Percentiles rank a stretch among this genome's conserved stretches.
Conservation (phyloP, 2,797 vertebrate species). For the Acrossocheilus fasciatus region DNA sequence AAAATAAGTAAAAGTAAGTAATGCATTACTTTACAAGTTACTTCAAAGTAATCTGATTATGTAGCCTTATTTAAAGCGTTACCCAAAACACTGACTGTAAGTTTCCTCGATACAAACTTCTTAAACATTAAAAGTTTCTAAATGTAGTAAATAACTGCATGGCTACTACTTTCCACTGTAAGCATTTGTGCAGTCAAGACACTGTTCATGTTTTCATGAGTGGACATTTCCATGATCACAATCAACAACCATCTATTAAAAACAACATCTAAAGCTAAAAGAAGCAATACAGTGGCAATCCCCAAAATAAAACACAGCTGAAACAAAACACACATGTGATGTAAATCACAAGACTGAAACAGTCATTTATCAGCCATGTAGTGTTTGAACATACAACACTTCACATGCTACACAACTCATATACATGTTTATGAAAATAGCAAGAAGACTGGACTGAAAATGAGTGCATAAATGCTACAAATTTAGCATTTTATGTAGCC, state of each 20-base stretch:
- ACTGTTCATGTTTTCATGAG: neutral
- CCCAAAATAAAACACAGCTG: neutral
- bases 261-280: neutral
- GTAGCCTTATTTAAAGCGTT: too few species aligned
- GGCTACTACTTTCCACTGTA: too few species aligned
- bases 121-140: neutral
- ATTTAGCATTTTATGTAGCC: neutral
- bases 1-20: too few species aligned
- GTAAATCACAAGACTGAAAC: neutral
- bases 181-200: neutral
- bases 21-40: too few species aligned
- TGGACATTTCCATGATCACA: neutral
- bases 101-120: neutral
- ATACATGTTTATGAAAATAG: neutral
- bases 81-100: too few species aligned
- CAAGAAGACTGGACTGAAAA: neutral
- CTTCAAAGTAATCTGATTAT: too few species aligned
- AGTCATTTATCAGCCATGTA: neutral
- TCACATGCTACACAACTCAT: neutral
- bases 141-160: neutral
- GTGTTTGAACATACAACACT: neutral
- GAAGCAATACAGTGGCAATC: neutral
- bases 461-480: neutral
- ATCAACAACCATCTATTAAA: neutral
- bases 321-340: neutral